These are phyloP conservation scores for Shargacucullia verbasci DNA, from an alignment of 2,888 invertebrate species.

Conservation along the genomic window DNA sequence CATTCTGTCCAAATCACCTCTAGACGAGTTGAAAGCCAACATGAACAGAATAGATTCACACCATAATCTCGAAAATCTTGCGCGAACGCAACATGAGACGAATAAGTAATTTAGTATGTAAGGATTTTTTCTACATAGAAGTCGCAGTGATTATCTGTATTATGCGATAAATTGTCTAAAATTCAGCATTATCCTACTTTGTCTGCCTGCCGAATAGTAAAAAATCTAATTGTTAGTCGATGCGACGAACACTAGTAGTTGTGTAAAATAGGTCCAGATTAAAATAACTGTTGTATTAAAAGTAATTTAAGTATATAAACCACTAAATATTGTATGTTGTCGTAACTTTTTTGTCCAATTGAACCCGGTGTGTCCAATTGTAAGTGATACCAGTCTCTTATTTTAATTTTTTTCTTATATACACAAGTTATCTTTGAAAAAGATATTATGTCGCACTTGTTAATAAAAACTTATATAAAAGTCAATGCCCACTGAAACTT, in stretches of 20 bases:
- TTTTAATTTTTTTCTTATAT: constrained; percentile 6
- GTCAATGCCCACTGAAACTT: constrained; percentile 8
- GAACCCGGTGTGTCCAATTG: constrained; percentile 2
- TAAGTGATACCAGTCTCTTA: constrained; percentile 40
- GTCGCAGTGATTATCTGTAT: not conserved
- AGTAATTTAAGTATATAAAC: constrained; percentile 24
- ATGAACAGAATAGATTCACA: constrained; percentile 87
- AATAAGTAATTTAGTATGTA: constrained; percentile 43
- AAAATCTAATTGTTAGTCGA: not conserved
- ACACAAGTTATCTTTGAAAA: constrained; percentile 5
- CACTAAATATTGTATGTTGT: constrained; percentile 6
- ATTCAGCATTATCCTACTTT: not conserved
- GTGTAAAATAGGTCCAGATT: constrained; percentile 20
- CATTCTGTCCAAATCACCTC: constrained; percentile 54
- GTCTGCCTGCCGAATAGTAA: no score
- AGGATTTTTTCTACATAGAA: constrained; percentile 1
- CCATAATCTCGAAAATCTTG: constrained; percentile 79
- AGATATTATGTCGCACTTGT: constrained; percentile 15
- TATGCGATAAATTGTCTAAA: not conserved
- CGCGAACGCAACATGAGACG: constrained; percentile 59
- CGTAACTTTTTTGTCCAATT: constrained; percentile 18
- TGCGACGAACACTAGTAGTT: constrained; percentile 4
- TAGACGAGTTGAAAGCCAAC: constrained; percentile 82
- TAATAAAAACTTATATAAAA: constrained; percentile 1
- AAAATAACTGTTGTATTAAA: constrained; percentile 42